A percentile compares a stretch with the other conserved stretches of the same genome.
Evolutionary conservation across 2,888 invertebrate species (phyloP).

Genomic region (Branchinecta sandiegonensis): DNA sequence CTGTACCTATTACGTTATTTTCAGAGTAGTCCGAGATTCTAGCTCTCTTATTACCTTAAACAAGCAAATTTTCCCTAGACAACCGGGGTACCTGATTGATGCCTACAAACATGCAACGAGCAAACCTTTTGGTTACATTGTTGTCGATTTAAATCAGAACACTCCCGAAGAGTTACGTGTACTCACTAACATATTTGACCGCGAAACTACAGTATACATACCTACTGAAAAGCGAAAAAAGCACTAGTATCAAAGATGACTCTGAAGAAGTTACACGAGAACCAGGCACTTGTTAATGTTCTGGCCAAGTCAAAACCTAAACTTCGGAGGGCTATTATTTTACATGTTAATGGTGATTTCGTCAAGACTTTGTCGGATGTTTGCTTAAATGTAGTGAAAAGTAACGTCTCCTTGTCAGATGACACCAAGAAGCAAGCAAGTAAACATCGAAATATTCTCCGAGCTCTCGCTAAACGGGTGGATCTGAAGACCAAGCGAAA

Average conservation of each 20-base stretch:
- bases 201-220: neutral
- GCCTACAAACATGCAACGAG: conserved; percentile 6
- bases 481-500: neutral
- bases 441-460: conserved; percentile 1
- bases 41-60: neutral
- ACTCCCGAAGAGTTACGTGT: neutral
- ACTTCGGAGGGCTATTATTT: neutral
- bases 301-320: neutral
- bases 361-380: neutral
- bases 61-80: neutral
- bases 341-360: neutral
- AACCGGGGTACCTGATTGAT: neutral
- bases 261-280: neutral
- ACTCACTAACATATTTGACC: neutral
- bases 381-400: neutral
- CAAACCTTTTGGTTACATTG: neutral
- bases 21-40: neutral
- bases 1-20: neutral
- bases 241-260: conserved; percentile 9
- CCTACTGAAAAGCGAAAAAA: neutral
- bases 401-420: conserved; percentile 4
- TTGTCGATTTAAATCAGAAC: neutral
- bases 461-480: neutral
- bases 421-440: neutral
- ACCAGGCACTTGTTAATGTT: neutral